Conservation (phyloP, 2,888 invertebrate species). For the Apodemia zela region DNA sequence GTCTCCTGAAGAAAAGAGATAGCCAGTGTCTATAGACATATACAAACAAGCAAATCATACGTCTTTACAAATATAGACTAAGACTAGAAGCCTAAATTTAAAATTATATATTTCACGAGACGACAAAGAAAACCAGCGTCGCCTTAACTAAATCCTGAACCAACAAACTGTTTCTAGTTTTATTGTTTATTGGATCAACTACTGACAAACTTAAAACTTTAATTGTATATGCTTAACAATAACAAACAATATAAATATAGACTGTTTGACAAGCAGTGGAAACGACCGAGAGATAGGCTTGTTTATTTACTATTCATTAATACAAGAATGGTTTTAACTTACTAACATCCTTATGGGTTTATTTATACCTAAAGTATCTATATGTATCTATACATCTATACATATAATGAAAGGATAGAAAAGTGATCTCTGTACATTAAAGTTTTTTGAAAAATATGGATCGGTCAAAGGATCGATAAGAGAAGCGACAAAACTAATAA, state of each 20-base stretch:
- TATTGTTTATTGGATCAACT: conserved; percentile 14
- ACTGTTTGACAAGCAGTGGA: conserved; percentile 47
- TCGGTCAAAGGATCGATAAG: no score
- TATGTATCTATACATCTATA: no score
- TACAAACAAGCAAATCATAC: no score
- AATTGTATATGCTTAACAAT: conserved; percentile 32
- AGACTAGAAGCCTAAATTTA: neutral
- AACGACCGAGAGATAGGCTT: conserved; percentile 37
- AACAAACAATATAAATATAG: conserved; percentile 42
- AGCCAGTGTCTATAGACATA: no score
- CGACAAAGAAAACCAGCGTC: neutral
- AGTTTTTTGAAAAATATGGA: no score
- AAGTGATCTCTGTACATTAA: no score
- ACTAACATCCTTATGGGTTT: neutral
- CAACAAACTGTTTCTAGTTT: conserved; percentile 1
- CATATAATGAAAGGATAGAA: no score
- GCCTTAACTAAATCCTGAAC: conserved; percentile 5
- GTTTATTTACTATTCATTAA: conserved; percentile 20
- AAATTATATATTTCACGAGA: neutral
- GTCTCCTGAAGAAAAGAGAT: no score
- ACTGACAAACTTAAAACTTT: conserved; percentile 31
- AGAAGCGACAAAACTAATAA: no score
- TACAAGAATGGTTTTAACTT: conserved; percentile 18
- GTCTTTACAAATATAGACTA: no score
- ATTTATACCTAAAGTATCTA: no score